Percentiles rank a stretch among this genome's conserved stretches.
phyloP scores from a whole-genome alignment of 1,140 invertebrate genomes.

The Drosophila nigrodunni region DNA sequence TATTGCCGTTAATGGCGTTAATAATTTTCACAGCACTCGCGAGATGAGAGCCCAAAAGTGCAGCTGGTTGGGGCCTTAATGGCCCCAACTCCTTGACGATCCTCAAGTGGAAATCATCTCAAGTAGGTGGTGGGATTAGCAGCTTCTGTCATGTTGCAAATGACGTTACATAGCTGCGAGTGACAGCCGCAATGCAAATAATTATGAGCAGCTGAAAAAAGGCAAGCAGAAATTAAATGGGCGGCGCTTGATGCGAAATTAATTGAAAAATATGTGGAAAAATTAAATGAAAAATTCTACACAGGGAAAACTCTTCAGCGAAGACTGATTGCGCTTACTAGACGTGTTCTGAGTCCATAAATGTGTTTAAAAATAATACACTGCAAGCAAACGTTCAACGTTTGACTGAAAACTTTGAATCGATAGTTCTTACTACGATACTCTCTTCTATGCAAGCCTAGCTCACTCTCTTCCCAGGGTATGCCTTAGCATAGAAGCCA shows the following conservation, averaged over 20 bases:
- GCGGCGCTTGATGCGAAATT: conserved; percentile 48
- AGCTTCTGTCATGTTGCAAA: conserved; percentile 54
- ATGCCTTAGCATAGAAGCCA: not conserved
- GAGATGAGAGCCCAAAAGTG: conserved; percentile 13
- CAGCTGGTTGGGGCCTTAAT: conserved; percentile 16
- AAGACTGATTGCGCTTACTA: too few relatives aligned
- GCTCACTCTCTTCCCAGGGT: not conserved
- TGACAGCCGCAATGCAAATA: conserved; percentile 46
- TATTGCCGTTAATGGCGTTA: conserved; percentile 82
- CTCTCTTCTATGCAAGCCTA: not conserved
- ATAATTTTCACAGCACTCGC: conserved; percentile 60
- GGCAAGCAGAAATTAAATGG: not conserved
- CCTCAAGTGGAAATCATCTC: not conserved
- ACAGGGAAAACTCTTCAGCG: too few relatives aligned
- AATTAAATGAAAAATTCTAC: too few relatives aligned
- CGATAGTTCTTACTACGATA: too few relatives aligned
- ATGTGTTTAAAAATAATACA: too few relatives aligned
- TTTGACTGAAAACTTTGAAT: too few relatives aligned
- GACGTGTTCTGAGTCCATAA: too few relatives aligned
- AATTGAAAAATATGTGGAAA: conserved; percentile 34
- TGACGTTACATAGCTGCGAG: conserved; percentile 58
- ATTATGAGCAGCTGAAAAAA: conserved; percentile 14
- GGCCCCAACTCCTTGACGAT: conserved; percentile 26
- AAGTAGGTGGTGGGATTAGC: conserved; percentile 52
- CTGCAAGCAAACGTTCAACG: too few relatives aligned